phyloP scores from a whole-genome alignment of 2,797 vertebrate species.

The Anas bernieri region DNA sequence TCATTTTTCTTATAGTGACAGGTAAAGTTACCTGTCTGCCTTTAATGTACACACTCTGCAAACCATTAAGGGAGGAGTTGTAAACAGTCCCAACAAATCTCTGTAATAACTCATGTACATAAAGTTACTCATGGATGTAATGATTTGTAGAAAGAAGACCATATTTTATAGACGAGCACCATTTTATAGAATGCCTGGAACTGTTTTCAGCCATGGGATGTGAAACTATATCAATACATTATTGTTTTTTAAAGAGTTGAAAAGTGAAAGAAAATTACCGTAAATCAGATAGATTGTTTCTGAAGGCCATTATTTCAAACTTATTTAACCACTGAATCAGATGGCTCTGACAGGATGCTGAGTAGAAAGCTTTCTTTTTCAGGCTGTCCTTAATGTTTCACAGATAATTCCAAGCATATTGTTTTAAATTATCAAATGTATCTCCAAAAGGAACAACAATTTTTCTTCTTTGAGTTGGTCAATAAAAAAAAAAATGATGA shows the following conservation, averaged over 20 bases:
- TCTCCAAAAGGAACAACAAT: not conserved
- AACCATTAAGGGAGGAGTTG: not conserved
- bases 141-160: not conserved
- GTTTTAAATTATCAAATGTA: constrained; percentile 44
- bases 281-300: constrained; percentile 45
- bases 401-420: not conserved
- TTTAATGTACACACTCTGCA: not conserved
- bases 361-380: constrained; percentile 2
- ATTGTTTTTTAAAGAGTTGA: not conserved
- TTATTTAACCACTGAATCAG: constrained; percentile 36
- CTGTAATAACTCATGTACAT: not conserved
- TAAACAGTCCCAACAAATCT: not conserved
- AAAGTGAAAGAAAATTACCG: constrained; percentile 29
- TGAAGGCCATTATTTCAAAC: constrained; percentile 40
- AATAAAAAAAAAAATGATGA: constrained; percentile 51
- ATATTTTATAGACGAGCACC: constrained; percentile 3
- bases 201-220: not conserved
- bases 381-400: not conserved
- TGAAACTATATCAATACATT: not conserved
- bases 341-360: not conserved
- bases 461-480: constrained; percentile 42
- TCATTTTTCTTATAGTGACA: not conserved
- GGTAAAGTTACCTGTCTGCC: not conserved
- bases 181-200: not conserved
- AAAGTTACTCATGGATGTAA: constrained; percentile 32